Evolutionary conservation across 2,113 vertebrate genomes (phyloP).

Genomic region (Sula dactylatra): DNA sequence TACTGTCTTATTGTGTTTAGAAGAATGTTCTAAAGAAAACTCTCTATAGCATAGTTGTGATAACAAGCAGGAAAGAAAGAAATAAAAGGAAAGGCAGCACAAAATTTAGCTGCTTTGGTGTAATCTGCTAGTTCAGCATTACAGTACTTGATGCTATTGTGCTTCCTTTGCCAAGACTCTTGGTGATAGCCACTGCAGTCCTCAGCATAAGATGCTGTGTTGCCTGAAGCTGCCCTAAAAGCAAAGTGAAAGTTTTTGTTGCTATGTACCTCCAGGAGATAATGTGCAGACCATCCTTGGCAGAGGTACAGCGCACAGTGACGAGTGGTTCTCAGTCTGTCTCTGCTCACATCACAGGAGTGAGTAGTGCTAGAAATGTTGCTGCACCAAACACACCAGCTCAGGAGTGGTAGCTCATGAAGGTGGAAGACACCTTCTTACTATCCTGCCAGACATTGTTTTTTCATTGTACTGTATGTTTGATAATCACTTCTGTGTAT

Average conservation of each 20-base stretch:
- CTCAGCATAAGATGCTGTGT: neutral
- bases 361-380: neutral
- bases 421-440: neutral
- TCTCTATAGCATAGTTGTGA: neutral
- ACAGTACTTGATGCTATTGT: neutral
- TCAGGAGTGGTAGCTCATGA: neutral
- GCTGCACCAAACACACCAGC: neutral
- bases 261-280: neutral
- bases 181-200: neutral
- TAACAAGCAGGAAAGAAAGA: constrained; percentile 19
- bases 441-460: neutral
- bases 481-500: neutral
- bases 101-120: neutral
- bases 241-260: neutral
- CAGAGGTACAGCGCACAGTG: neutral
- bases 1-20: constrained; percentile 2
- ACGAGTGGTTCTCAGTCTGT: neutral
- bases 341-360: neutral
- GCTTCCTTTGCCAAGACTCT: neutral
- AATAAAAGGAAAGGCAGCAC: neutral
- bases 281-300: neutral
- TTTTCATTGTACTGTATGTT: neutral
- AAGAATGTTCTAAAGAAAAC: constrained; percentile 15
- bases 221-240: neutral
- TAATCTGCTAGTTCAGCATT: neutral